Conservation (phyloP, 2,113 vertebrate genomes). For the Sphyrna mokarran region DNA sequence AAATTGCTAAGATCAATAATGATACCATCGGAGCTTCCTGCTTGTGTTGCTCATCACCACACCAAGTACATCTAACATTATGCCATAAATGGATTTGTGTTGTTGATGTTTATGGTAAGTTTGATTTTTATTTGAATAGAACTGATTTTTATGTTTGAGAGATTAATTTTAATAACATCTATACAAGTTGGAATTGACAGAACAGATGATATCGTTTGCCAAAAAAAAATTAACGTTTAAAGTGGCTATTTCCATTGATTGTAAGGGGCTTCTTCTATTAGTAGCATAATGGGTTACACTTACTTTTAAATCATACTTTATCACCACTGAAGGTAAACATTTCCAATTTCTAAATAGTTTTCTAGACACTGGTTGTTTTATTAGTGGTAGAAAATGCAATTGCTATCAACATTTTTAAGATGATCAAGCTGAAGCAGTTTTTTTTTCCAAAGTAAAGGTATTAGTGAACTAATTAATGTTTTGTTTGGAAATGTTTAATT, state of each 20-base stretch:
- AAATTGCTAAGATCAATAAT: background rate
- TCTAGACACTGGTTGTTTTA: background rate
- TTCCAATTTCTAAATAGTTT: background rate
- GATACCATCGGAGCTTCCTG: background rate
- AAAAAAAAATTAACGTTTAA: constrained; percentile 47
- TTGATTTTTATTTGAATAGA: background rate
- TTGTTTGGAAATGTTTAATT: background rate
- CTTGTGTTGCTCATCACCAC: background rate
- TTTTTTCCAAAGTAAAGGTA: background rate
- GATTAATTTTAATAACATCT: constrained; percentile 20
- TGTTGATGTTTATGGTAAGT: background rate
- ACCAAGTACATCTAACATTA: background rate
- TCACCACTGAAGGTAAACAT: background rate
- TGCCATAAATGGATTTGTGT: background rate
- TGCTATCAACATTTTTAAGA: background rate
- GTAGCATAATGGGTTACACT: constrained; percentile 46
- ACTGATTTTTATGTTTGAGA: background rate
- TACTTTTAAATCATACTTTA: background rate
- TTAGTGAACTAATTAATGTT: background rate
- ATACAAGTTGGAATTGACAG: background rate
- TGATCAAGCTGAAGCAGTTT: background rate
- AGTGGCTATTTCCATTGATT: constrained; percentile 95
- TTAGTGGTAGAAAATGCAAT: background rate
- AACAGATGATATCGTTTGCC: background rate
- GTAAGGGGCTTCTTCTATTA: constrained; percentile 78